Evolutionary conservation across 64 coral and sea anemone genomes (phyloP), one percentile per base, ranked within the genome.

Genomic region (Dendronephthya gigantea): DNA sequence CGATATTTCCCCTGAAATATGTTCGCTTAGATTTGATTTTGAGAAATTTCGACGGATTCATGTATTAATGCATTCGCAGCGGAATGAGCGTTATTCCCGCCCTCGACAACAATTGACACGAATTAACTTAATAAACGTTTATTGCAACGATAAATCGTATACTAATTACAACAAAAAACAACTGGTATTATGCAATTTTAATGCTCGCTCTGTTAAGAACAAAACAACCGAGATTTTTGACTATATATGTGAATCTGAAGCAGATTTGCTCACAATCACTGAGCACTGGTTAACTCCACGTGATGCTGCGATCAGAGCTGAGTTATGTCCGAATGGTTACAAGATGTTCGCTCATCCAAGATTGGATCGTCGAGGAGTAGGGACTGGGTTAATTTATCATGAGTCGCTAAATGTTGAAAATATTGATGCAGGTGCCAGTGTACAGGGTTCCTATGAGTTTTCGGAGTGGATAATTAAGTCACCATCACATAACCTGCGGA

Each of bases 151-250:
- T 40, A 2, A 23, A 84, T 12, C 51, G 83, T 13, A 36, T 47
- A 40, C 83, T 84, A 40, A 84, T 22, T 40, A 8, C 45, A 19
- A n/a, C 51, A 84, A 84, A 50, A 36, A 84, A 50, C 83, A 84
- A 50, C 15, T 62, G 7, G 55, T 62, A n/a, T 19, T 27, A 22
- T 62, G 55, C 17, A 62, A 62, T 22, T n/a, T 62, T n/a, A 62
- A 62, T 62, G 55, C 55, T 62, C 55, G 25, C 17, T 62, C 55
- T 62, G 55, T 62, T n/a, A 62, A 23, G 55, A 62, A 62, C 17
- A 62, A 62, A 22, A 62, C 55, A 23, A 23, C 55, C 17, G 55
- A n/a, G 55, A 62, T 62, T 62, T 62, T 62, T 22, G 55, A 62
- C 25, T 62, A 62, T 62, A 62, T 62, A 17, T 62, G 55, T 62